Conservation (phyloP, 2,888 invertebrate species). For the Marronus borbonicus region DNA sequence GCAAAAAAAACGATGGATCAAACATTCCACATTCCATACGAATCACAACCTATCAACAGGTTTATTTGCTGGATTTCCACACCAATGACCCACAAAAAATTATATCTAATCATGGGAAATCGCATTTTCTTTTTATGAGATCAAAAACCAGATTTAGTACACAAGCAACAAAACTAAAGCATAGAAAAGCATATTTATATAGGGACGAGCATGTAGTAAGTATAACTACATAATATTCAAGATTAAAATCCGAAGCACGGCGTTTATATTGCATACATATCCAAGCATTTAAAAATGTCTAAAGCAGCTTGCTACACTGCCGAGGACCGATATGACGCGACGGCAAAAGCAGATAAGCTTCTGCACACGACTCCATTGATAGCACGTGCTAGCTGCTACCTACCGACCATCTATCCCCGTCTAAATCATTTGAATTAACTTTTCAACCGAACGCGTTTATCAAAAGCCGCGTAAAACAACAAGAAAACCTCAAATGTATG, state of each 20-base stretch:
- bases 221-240: no score
- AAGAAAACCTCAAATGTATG: conserved; percentile 15
- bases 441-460: not conserved
- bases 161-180: no score
- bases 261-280: not conserved
- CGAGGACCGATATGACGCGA: not conserved
- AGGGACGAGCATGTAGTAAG: not conserved
- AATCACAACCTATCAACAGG: no score
- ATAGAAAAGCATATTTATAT: not conserved
- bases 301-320: not conserved
- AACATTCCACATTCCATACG: no score
- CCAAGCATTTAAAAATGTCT: not conserved
- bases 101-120: not conserved
- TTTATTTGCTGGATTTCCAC: no score
- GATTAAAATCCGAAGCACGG: no score
- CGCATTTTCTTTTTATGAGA: not conserved
- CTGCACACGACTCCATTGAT: conserved; percentile 34
- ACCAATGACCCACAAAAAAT: not conserved
- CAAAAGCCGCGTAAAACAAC: not conserved
- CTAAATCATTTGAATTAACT: not conserved
- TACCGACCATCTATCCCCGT: not conserved
- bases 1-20: no score
- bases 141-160: not conserved
- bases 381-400: conserved; percentile 9
- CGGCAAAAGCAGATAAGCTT: not conserved